A percentile compares a stretch with the other conserved stretches of the same genome.
phyloP scores from a whole-genome alignment of 2,797 vertebrate genomes.

The Cyclura pinguis region DNA sequence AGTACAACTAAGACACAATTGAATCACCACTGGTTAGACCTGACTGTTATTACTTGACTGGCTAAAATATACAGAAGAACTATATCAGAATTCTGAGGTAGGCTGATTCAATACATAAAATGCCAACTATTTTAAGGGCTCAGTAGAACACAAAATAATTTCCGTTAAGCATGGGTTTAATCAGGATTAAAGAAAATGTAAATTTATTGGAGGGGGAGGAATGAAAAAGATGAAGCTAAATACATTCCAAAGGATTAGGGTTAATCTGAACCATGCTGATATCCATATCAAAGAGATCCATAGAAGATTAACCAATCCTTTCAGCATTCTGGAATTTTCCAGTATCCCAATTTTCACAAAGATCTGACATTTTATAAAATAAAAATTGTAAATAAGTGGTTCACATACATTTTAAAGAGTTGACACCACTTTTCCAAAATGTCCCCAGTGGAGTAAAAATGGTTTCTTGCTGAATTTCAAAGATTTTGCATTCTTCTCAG shows the following conservation, averaged over 20 bases:
- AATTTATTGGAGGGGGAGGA: slow-evolving; percentile 17
- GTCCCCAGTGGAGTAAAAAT: neutral
- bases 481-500: neutral
- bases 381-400: neutral
- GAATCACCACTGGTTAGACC: neutral
- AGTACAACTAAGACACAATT: neutral
- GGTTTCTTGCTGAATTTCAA: neutral
- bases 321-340: neutral
- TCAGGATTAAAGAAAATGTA: neutral
- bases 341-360: neutral
- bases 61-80: neutral
- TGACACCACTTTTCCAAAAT: neutral
- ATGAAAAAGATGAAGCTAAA: neutral
- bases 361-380: slow-evolving; percentile 20
- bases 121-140: neutral
- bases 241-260: slow-evolving; percentile 26
- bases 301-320: slow-evolving; percentile 11
- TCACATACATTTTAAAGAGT: slow-evolving; percentile 9
- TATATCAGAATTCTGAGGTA: neutral
- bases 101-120: neutral
- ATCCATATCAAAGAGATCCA: neutral
- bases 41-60: neutral
- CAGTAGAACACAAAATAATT: slow-evolving; percentile 1
- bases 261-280: slow-evolving; percentile 20
- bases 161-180: slow-evolving; percentile 19